Evolutionary conservation across 2,888 invertebrate species (phyloP), one percentile per base, ranked within the genome.

Genomic region (Aquatica leii): DNA sequence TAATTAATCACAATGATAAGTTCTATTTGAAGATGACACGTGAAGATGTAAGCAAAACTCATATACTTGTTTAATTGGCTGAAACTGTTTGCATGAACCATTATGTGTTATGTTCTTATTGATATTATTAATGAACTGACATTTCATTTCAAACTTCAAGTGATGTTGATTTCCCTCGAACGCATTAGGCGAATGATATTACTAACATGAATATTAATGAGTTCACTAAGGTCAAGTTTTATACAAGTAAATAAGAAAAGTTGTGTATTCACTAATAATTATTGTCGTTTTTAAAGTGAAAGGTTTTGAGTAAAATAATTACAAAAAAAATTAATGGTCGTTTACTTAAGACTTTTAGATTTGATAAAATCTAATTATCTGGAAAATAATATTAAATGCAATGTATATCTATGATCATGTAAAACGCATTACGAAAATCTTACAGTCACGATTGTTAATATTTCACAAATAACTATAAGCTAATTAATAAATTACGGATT

Each of bases 91-190:
- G 51, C 57, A 48, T 43, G 62, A 51, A 51, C 57, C 37, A 62
- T 62, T 57, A 57, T 56, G 40, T 52, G 62, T 52, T 24, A 31
- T 49, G 21, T 59, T 35, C 51, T 59, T 62, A 62, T 62, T 57
- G 62, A 62, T 62, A 62, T 62, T 62, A 62, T 62, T 62, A 62
- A 62, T 62, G 62, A 62, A 56, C 57, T 57, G 62, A 56, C 62
- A 56, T 57, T 62, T 51, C 62, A 46, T 62, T 62, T 62, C 56
- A 52, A 56, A 62, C 52, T 46, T 62, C 41, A 62, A 62, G 56
- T 57, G 56, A 52, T 51, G 62, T 21, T 46, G 62, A 62, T 56
- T 55, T 57, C 56, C 62, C 57, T 56, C 56, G 52, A 56, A 57
- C 40, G 56, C 57, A 62, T 62, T 62, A 62, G 43, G 49, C 18